Base-by-base conservation (phyloP, 2,113 vertebrate genomes). In the Aepyceros melampus region DNA sequence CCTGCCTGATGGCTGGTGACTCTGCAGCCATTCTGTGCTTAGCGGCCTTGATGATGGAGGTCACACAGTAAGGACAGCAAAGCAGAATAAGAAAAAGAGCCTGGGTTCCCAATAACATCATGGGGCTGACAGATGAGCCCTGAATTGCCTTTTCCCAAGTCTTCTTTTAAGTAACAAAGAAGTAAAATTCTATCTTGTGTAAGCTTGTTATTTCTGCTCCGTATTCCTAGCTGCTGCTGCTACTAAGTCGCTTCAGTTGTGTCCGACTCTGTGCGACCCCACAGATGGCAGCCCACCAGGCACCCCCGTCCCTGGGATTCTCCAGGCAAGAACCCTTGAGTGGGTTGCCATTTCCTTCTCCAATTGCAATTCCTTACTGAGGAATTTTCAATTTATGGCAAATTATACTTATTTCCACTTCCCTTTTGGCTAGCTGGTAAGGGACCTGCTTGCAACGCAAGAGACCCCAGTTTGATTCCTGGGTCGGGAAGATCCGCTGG, bases 151-250 rank as follows among this genome's bases (percentile, higher is more conserved):
- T 16, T 23, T 55, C 2, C 16, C 15, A 71, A 6, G 33, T 53
- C 3, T 21, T 82, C 86, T 89, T 95, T 71, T 21, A 83, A 82
- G 29, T 49, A 71, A 79, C 25, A 62, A 78, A 82, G 27, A 89
- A 93, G 86, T 21, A 81, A 81, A 79, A 2, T 31, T 71, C 45
- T 78, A 23, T 36, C 33, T 86, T 92, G 78, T 33, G 86, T 53
- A 71, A 89, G 31, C 6, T 49, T 33, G 21, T 62, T 89, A 45
- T 92, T 85, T 91, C 45, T 78, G 12, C 15, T 40, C 3, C 58
- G 10, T 29, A 6, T 89, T 92, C 55, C 89, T 71, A 47, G 27
- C 13, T 29, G 74, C 67, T 60, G 58, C 58, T 60, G 27, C 58
- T 31, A 6, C 58, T 60, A 29, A 60, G 5, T 14, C 1, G 5